These are phyloP conservation scores for Siphamia tubifer DNA, from an alignment of 2,113 vertebrate species.

Conservation along the genomic window DNA sequence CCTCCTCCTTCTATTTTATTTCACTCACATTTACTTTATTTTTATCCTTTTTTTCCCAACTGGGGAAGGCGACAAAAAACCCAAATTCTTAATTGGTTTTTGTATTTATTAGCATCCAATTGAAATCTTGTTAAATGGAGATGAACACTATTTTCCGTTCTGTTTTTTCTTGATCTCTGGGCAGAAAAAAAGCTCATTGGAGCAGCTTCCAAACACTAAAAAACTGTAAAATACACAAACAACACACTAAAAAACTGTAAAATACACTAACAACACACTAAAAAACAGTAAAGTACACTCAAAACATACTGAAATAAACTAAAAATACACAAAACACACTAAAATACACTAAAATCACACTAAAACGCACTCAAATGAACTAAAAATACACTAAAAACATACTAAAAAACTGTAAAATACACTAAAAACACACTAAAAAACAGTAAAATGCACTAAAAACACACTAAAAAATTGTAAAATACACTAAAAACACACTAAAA, in stretches of 20 bases:
- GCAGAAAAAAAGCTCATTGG: slow-evolving; percentile 23
- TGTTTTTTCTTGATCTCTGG: background rate
- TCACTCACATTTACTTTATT: background rate
- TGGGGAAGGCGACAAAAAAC: background rate
- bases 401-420: too few relatives aligned
- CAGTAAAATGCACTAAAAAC: too few relatives aligned
- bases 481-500: too few relatives aligned
- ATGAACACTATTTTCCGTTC: slow-evolving; percentile 7
- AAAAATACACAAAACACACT: too few relatives aligned
- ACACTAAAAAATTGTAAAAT: too few relatives aligned
- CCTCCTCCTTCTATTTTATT: background rate
- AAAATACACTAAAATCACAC: background rate
- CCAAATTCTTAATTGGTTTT: slow-evolving; percentile 29
- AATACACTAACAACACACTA: too few relatives aligned
- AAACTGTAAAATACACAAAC: too few relatives aligned
- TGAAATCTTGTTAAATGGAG: slow-evolving; percentile 10
- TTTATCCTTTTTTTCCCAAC: background rate
- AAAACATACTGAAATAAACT: too few relatives aligned
- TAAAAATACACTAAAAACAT: too few relatives aligned
- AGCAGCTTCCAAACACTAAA: slow-evolving; percentile 19
- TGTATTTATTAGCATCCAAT: slow-evolving; percentile 26
- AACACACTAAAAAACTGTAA: too few relatives aligned
- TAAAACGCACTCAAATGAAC: background rate
- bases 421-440: too few relatives aligned
- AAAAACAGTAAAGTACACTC: too few relatives aligned